Evolutionary conservation across 2,797 vertebrate genomes (phyloP).

Genomic region (Sebastes nivosus): DNA sequence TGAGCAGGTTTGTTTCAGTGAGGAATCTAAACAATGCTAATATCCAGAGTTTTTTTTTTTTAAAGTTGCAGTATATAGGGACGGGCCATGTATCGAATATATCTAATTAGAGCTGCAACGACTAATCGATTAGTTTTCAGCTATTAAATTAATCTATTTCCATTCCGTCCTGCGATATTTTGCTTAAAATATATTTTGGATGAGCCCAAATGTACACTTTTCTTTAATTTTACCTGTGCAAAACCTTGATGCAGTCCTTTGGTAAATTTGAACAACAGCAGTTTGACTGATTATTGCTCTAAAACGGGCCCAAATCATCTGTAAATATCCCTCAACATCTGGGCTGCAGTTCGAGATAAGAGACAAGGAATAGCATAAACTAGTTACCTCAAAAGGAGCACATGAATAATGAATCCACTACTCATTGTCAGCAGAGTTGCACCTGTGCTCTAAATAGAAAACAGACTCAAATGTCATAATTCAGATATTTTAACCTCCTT

Average conservation of each 20-base stretch:
- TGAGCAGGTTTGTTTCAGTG: neutral
- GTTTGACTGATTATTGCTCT: neutral
- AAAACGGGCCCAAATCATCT: neutral
- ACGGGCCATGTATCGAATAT: neutral
- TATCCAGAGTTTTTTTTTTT: neutral
- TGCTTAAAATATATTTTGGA: neutral
- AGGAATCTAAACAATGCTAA: neutral
- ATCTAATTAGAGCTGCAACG: no score
- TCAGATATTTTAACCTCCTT: neutral
- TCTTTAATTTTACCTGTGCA: neutral
- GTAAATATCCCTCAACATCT: neutral
- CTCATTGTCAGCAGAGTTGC: neutral
- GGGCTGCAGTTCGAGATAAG: neutral
- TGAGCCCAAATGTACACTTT: neutral
- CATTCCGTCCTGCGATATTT: neutral
- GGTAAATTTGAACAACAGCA: neutral
- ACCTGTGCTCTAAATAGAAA: neutral
- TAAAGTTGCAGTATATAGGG: neutral
- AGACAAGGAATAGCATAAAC: neutral
- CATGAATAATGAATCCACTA: neutral
- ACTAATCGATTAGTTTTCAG: no score
- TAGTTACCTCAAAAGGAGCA: neutral
- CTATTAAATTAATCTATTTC: neutral
- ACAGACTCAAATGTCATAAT: neutral
- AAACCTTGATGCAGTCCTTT: neutral